Conservation (phyloP, 2,113 vertebrate species). For the Leucosticte australis region DNA sequence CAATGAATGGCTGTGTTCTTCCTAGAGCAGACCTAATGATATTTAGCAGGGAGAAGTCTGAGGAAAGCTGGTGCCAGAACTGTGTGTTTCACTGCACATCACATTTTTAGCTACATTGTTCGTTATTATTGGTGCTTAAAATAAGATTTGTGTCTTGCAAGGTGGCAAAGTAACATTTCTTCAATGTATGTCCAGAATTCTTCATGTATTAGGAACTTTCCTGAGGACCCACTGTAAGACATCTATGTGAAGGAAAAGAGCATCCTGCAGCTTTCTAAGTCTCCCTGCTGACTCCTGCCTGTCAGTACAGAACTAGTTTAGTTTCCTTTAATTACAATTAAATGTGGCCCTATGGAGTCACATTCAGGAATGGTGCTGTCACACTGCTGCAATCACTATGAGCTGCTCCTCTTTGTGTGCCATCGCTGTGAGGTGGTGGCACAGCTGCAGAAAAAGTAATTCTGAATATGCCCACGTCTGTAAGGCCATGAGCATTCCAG, state of each 20-base stretch:
- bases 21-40: background rate
- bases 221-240: background rate
- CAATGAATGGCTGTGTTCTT: background rate
- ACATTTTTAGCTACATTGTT: background rate
- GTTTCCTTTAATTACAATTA: background rate
- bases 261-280: background rate
- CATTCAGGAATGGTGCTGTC: background rate
- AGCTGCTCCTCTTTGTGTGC: background rate
- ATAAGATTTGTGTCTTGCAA: background rate
- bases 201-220: background rate
- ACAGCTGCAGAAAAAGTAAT: background rate
- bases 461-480: background rate
- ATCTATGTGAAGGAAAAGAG: background rate
- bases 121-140: background rate
- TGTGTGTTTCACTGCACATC: background rate
- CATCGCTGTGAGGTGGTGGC: background rate
- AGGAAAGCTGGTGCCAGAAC: background rate
- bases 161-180: background rate
- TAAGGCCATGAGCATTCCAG: background rate
- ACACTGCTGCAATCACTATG: background rate
- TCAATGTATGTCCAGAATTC: background rate
- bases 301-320: background rate
- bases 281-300: background rate
- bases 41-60: background rate
- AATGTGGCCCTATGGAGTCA: background rate